Conservation (phyloP, 2,888 invertebrate genomes). For the Caenorhabditis sp. region DNA sequence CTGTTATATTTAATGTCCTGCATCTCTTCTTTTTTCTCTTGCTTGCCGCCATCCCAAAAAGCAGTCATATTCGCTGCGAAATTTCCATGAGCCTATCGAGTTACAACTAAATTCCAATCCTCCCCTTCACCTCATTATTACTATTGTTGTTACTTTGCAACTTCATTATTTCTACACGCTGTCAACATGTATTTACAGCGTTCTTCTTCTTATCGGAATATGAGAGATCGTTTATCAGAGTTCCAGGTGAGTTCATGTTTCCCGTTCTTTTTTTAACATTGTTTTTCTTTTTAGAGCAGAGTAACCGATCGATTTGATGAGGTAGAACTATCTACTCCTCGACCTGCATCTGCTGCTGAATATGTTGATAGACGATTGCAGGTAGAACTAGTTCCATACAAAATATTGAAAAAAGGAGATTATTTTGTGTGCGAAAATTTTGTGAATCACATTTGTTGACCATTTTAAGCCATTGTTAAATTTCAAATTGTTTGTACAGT, state of each 20-base stretch:
- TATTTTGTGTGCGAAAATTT: background rate
- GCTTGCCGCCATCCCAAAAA: background rate
- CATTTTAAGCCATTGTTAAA: background rate
- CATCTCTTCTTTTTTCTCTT: background rate
- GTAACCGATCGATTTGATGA: conserved; percentile 58
- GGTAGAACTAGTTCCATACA: conserved; percentile 16
- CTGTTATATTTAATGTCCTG: background rate
- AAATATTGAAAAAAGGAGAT: conserved; percentile 1
- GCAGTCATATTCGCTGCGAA: background rate
- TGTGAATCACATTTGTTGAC: background rate
- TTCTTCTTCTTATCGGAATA: conserved; percentile 26
- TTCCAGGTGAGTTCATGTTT: conserved; percentile 35
- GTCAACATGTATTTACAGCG: conserved; percentile 31
- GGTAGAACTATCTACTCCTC: conserved; percentile 49
- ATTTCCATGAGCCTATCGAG: background rate
- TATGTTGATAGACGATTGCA: conserved; percentile 46
- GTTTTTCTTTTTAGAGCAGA: conserved; percentile 32
- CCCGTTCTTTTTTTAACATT: background rate
- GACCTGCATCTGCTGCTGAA: conserved; percentile 48
- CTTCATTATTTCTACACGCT: background rate
- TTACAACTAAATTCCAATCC: conserved; percentile 1
- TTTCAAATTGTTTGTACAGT: too few relatives aligned
- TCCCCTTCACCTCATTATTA: background rate
- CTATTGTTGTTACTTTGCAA: background rate
- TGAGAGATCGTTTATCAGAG: conserved; percentile 48